These are phyloP conservation scores for Dasyornis broadbenti DNA, from an alignment of 2,113 vertebrate species.

Conservation along the genomic window DNA sequence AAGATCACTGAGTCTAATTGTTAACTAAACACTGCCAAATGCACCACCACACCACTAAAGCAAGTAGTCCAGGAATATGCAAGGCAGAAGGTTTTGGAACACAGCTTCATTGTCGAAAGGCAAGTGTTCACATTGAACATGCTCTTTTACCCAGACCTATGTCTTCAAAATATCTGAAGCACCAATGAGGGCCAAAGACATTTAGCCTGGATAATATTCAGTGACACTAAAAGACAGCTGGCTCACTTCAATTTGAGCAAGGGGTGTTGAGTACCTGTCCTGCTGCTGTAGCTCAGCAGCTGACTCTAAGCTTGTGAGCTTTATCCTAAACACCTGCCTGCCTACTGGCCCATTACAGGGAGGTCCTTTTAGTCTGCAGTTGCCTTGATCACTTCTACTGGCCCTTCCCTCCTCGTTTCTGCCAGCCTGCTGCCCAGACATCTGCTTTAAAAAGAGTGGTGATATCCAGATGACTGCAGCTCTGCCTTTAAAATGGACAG, in stretches of 20 bases:
- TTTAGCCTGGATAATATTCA: background rate
- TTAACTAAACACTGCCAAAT: background rate
- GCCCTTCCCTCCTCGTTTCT: background rate
- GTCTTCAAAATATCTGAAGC: background rate
- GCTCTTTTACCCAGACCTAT: background rate
- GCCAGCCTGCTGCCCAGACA: background rate
- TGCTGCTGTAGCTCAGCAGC: background rate
- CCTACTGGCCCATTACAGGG: background rate
- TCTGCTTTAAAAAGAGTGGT: background rate
- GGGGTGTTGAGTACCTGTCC: background rate
- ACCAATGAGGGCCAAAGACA: background rate
- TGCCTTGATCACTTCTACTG: background rate
- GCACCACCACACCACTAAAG: background rate
- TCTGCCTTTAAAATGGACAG: background rate
- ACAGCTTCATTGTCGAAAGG: background rate
- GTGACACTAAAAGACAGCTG: background rate
- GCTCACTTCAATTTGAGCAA: background rate
- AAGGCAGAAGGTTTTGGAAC: background rate
- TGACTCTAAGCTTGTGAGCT: background rate
- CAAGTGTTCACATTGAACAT: background rate
- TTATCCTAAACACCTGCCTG: background rate
- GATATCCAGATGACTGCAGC: background rate
- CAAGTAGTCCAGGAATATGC: background rate
- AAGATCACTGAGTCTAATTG: background rate
- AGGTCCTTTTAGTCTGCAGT: background rate